Evolutionary conservation across 2,797 vertebrate genomes (phyloP).

Genomic region (Rachycentron canadum): DNA sequence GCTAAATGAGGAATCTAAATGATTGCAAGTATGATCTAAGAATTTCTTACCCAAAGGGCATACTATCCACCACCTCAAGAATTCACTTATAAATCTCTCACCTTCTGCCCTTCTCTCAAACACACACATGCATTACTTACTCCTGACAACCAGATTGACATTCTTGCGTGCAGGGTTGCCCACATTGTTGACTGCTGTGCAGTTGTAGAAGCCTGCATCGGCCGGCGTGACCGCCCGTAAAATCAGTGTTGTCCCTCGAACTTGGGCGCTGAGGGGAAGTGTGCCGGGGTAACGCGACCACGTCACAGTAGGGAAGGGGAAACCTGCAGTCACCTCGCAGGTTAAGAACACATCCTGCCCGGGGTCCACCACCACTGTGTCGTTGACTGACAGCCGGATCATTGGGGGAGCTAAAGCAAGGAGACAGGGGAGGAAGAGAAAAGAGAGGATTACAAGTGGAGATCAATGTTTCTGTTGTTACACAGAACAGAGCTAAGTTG

Average conservation of each 20-base stretch:
- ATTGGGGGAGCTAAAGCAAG: constrained; percentile 88
- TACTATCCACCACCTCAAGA: background rate
- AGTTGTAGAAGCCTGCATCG: constrained; percentile 96
- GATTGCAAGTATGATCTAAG: background rate
- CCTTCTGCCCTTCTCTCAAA: background rate
- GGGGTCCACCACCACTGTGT: constrained; percentile 95
- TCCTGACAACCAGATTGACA: constrained; percentile 92
- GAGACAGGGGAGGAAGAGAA: background rate
- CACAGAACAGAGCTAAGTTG: background rate
- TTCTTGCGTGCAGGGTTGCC: constrained; percentile 96
- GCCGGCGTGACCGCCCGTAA: constrained; percentile 88
- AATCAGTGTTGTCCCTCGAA: constrained; percentile 88
- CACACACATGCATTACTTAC: constrained; percentile 78
- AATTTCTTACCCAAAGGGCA: background rate
- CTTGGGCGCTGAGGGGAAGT: constrained; percentile 88
- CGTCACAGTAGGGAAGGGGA: constrained; percentile 89
- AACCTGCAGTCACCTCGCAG: constrained; percentile 91
- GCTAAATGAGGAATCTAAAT: background rate
- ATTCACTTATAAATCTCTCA: background rate
- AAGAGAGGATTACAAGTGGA: constrained; percentile 18
- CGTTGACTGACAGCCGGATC: constrained; percentile 94
- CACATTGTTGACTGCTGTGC: constrained; percentile 96
- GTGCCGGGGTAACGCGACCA: constrained; percentile 92
- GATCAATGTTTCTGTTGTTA: background rate
- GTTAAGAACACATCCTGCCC: constrained; percentile 92